Conservation (phyloP, 2,113 vertebrate species). For the Amphiprion ocellaris region DNA sequence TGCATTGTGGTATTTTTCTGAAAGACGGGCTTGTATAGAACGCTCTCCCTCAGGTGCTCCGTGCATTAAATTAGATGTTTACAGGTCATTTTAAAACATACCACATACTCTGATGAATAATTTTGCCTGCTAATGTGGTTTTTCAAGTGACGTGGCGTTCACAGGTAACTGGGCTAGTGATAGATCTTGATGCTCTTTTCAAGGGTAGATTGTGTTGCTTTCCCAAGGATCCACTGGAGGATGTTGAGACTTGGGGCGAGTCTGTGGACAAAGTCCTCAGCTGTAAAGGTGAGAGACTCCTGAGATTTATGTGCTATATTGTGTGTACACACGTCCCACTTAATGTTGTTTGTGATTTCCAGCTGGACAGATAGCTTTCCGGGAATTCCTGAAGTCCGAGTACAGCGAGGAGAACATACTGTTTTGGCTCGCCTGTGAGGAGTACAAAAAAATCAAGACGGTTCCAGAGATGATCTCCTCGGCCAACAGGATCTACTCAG, state of each 20-base stretch:
- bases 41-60: background rate
- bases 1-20: constrained; percentile 25
- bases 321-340: background rate
- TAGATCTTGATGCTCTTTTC: constrained; percentile 92
- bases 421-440: constrained; percentile 95
- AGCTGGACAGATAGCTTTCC: constrained; percentile 93
- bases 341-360: constrained; percentile 37
- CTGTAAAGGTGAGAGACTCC: constrained; percentile 90
- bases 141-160: constrained; percentile 16
- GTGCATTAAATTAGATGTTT: constrained; percentile 9
- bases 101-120: background rate
- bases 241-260: constrained; percentile 88
- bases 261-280: constrained; percentile 92
- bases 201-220: constrained; percentile 95
- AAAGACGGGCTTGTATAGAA: background rate
- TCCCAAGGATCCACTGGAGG: constrained; percentile 87
- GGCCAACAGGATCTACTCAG: constrained; percentile 93
- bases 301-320: background rate
- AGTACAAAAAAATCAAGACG: constrained; percentile 92
- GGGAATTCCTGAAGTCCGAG: constrained; percentile 92
- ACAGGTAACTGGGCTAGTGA: constrained; percentile 73
- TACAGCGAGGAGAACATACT: constrained; percentile 98
- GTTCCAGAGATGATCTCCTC: constrained; percentile 87
- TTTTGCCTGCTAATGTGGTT: background rate
- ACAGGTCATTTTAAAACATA: background rate